These are phyloP conservation scores for Leucophenga maculata DNA, from an alignment of 2,888 invertebrate species.

Conservation along the genomic window DNA sequence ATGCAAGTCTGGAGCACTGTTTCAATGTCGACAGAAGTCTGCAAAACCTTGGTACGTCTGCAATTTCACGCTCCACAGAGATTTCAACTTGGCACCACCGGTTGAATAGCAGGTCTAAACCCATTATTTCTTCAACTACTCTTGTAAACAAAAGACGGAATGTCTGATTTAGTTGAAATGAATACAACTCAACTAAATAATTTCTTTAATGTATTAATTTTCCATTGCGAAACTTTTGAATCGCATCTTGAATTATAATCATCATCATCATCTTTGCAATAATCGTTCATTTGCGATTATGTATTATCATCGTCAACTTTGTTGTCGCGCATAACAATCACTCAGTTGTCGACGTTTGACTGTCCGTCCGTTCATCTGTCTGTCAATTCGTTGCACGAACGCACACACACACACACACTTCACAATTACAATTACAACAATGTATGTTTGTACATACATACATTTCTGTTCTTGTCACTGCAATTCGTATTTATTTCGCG, in stretches of 20 bases:
- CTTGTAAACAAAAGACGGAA: no score
- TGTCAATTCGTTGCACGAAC: background rate
- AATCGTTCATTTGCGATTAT: background rate
- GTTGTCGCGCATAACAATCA: constrained; percentile 21
- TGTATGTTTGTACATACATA: background rate
- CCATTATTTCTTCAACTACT: no score
- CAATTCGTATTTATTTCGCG: constrained; percentile 8
- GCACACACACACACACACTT: background rate
- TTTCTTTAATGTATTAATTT: background rate
- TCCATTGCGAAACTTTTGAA: background rate
- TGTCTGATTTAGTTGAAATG: no score
- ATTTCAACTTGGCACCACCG: no score
- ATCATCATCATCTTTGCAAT: constrained; percentile 1
- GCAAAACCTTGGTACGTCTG: no score
- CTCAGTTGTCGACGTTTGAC: constrained; percentile 14
- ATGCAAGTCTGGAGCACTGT: no score
- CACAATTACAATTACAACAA: background rate
- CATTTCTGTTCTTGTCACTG: background rate
- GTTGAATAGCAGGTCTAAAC: no score
- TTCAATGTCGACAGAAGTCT: no score
- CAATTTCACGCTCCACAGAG: no score
- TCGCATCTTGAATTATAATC: background rate
- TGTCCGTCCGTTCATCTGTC: background rate
- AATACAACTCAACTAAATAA: background rate
- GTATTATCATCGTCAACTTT: constrained; percentile 5